A percentile compares a stretch with the other conserved stretches of the same genome.
Conservation (phyloP, 2,888 invertebrate genomes). For the Sarcophaga carnaria region DNA sequence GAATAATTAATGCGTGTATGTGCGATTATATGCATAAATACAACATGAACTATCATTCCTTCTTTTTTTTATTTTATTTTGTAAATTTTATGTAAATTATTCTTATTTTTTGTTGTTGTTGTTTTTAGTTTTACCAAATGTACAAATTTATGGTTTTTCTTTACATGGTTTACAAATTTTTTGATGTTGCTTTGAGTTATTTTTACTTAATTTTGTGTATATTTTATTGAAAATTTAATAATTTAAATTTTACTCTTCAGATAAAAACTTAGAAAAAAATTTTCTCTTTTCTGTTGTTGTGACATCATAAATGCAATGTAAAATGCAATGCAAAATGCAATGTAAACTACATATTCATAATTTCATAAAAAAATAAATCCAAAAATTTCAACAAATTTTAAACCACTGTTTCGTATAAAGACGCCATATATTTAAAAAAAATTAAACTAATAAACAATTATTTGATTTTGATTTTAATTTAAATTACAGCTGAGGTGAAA, state of each 20-base stretch:
- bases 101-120: not conserved
- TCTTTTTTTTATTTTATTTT: not conserved
- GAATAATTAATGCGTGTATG: constrained; percentile 7
- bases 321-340: constrained; percentile 38
- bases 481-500: too few species aligned
- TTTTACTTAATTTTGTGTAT: constrained; percentile 23
- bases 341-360: not conserved
- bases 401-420: too few species aligned
- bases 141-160: not conserved
- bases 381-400: too few species aligned
- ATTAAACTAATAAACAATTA: too few species aligned
- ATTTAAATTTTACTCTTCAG: constrained; percentile 40
- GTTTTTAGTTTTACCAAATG: too few species aligned
- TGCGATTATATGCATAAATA: not conserved
- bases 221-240: constrained; percentile 37
- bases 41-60: not conserved
- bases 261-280: not conserved
- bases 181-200: constrained; percentile 1
- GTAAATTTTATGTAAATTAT: constrained; percentile 20
- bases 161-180: not conserved
- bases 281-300: not conserved
- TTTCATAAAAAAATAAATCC: too few species aligned
- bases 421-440: too few species aligned
- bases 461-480: too few species aligned
- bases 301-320: constrained; percentile 39